Conservation (phyloP, 2,888 invertebrate genomes). For the Mongoloraphidia duomilia region DNA sequence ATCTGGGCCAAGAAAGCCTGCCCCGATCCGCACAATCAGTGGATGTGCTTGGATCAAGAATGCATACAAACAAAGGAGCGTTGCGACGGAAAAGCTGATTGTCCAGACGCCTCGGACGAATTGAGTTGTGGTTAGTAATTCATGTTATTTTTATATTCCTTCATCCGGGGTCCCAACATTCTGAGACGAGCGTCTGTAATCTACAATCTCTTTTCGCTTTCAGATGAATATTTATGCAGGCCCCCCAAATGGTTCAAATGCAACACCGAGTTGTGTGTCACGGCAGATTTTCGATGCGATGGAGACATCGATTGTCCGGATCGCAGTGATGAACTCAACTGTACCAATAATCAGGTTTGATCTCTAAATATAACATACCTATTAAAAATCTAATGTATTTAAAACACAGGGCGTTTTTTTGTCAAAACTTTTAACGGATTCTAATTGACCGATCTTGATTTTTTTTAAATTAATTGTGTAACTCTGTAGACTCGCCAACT, state of each 20-base stretch:
- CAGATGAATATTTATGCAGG: constrained; percentile 1
- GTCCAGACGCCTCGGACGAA: constrained; percentile 28
- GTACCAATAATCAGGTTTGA: not conserved
- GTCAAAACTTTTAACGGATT: not conserved
- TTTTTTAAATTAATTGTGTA: not conserved
- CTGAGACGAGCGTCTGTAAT: not conserved
- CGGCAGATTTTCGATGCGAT: constrained; percentile 1
- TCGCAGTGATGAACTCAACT: constrained; percentile 3
- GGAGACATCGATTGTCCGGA: constrained; percentile 3
- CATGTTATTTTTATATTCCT: not conserved
- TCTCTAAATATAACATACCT: not conserved
- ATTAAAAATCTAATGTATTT: not conserved
- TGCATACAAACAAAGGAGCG: constrained; percentile 23
- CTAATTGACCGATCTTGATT: not conserved
- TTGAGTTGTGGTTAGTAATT: constrained; percentile 21
- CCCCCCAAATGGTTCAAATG: constrained; percentile 4
- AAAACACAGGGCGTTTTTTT: not conserved
- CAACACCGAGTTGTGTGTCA: not conserved
- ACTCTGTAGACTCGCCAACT: too few relatives aligned
- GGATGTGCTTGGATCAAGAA: constrained; percentile 16
- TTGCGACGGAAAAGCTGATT: constrained; percentile 26
- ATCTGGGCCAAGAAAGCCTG: constrained; percentile 10
- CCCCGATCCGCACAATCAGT: constrained; percentile 11
- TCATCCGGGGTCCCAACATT: not conserved
- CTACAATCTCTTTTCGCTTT: not conserved